Base-by-base conservation (phyloP, 2,888 invertebrate genomes). In the Mythimna lalbum region DNA sequence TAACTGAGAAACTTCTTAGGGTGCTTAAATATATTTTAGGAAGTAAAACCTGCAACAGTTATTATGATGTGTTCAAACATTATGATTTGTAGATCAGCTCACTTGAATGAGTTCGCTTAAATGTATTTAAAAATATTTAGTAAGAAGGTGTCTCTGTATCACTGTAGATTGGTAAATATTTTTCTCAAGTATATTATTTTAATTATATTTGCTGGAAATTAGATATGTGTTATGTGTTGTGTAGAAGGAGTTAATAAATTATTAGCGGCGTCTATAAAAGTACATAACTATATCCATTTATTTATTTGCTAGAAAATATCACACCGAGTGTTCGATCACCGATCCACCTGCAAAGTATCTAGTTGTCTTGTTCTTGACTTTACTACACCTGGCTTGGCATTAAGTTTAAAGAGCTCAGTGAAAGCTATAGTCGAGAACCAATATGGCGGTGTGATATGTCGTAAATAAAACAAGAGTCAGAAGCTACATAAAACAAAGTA, bases 81-180 rank as follows among this genome's bases (percentile, higher is more conserved):
- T 56, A 23, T 5, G 14, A 43, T 27, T 63, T 14, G 2, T 10
- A 33, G 1, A 52, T 21, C 31, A 12, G 9, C 12, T 47, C 12
- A 21, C 14, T n/a, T n/a, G n/a, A n/a, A n/a, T n/a, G n/a, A 36
- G 31, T 12, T 36, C 5, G 5, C 7, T 65, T 6, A 19, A 17
- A 39, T 64, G 19, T 21, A 4, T 59, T n/a, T 17, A 10, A 47
- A 1, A 47, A 53, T 59, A 57, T 59, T 50, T 49, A 64, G 39
- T 49, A 21, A 4, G 6, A n/a, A n/a, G n/a, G 10, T 49, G 19
- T 65, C 27, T 47, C 36, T 53, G 17, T 27, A 19, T 52, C 9
- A 5, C 33, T 49, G 27, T 14, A 27, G 27, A 9, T 74, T 74
- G 6, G n/a, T 33, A 63, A 56, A 39, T 61, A 50, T 23, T 4